A percentile compares a stretch with the other conserved stretches of the same genome.
phyloP scores from a whole-genome alignment of 2,113 vertebrate genomes.

The Antechinus stuartii region DNA sequence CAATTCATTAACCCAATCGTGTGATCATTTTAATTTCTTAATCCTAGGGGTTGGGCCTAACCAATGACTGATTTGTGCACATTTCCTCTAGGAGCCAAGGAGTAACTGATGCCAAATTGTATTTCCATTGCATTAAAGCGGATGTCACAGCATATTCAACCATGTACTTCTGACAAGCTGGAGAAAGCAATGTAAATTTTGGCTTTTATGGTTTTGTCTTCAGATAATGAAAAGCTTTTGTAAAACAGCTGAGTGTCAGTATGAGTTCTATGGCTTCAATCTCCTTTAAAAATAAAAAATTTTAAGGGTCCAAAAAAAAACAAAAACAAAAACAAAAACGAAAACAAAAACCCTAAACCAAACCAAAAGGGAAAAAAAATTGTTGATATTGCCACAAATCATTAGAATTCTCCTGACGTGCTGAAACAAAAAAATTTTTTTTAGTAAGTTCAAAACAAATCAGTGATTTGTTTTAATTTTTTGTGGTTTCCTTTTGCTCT shows the following conservation, averaged over 20 bases:
- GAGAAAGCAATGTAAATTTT: slow-evolving; percentile 86
- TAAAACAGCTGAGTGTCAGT: slow-evolving; percentile 91
- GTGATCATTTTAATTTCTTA: slow-evolving; percentile 63
- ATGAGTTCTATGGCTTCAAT: slow-evolving; percentile 99
- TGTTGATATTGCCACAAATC: slow-evolving; percentile 99
- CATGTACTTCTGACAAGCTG: slow-evolving; percentile 82
- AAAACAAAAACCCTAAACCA: slow-evolving; percentile 81
- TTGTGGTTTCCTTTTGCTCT: slow-evolving; percentile 96
- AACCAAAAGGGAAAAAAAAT: slow-evolving; percentile 87
- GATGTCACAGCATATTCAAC: slow-evolving; percentile 80
- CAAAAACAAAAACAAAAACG: slow-evolving; percentile 78
- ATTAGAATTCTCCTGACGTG: slow-evolving; percentile 99
- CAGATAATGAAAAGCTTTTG: slow-evolving; percentile 88
- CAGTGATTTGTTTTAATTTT: slow-evolving; percentile 96
- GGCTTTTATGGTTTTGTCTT: slow-evolving; percentile 85
- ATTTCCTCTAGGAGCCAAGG: slow-evolving; percentile 65
- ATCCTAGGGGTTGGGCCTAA: slow-evolving; percentile 81
- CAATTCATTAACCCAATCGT: slow-evolving; percentile 56
- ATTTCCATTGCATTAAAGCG: slow-evolving; percentile 61
- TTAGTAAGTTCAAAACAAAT: slow-evolving; percentile 94
- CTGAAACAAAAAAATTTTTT: slow-evolving; percentile 91
- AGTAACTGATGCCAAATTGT: slow-evolving; percentile 77
- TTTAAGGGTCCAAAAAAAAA: slow-evolving; percentile 83
- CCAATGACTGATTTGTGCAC: slow-evolving; percentile 61
- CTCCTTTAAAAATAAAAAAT: slow-evolving; percentile 95